phyloP scores from a whole-genome alignment of 1,140 invertebrate species.

The Ceratosolen fusciceps region DNA sequence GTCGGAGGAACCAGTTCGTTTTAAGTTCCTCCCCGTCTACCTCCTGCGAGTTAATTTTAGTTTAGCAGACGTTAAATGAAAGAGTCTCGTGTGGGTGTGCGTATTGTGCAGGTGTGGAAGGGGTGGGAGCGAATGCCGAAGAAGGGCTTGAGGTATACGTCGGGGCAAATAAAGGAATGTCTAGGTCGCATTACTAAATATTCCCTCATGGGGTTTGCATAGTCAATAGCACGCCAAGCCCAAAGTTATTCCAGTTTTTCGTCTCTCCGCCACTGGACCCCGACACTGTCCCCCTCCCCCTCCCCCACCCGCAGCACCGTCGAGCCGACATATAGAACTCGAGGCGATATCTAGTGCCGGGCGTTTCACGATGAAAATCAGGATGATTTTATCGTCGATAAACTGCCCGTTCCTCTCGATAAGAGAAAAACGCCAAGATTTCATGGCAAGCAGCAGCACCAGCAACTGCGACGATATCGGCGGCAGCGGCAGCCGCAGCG shows the following conservation, averaged over 20 bases:
- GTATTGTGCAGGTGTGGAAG: background rate
- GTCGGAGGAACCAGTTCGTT: constrained; percentile 31
- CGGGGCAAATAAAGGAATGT: constrained; percentile 11
- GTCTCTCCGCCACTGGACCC: background rate
- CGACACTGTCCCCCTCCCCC: background rate
- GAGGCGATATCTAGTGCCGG: constrained; percentile 7
- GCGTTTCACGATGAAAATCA: constrained; percentile 37
- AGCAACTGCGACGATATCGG: background rate
- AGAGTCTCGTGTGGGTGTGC: background rate
- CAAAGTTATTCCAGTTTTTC: constrained; percentile 45
- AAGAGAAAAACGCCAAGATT: constrained; percentile 26
- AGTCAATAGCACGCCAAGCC: constrained; percentile 22
- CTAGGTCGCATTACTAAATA: constrained; percentile 39
- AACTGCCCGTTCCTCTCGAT: constrained; percentile 29
- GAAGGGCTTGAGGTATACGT: background rate
- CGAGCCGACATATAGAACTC: background rate
- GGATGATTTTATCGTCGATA: constrained; percentile 43
- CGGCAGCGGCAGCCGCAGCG: no score
- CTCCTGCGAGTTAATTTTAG: constrained; percentile 23
- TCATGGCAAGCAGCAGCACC: background rate
- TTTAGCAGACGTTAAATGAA: background rate
- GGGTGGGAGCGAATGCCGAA: background rate
- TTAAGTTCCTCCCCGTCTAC: background rate
- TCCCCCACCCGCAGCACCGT: background rate
- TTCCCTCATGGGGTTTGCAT: background rate